Evolutionary conservation across 2,888 invertebrate genomes (phyloP), one percentile per base, ranked within the genome.

Genomic region (Tenthredo notha): DNA sequence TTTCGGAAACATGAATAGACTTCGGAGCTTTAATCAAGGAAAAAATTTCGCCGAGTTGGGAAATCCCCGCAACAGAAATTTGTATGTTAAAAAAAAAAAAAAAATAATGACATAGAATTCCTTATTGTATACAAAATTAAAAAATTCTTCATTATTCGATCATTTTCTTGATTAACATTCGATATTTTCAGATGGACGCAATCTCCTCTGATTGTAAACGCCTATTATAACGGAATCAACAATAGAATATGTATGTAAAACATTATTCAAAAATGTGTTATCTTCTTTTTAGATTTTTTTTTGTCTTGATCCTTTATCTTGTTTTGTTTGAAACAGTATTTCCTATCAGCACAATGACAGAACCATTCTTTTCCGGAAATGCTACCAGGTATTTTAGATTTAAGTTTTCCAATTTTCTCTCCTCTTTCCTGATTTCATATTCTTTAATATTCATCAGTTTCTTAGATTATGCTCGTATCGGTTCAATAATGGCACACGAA

Each of bases 401-500:
- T 70, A n/a, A 33, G 37, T 21, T n/a, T 18, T 33, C 4, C 4
- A 54, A 50, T 50, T 77, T 12, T 61, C 4, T 61, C 2, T 61
- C 12, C 37, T 21, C 10, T 72, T 72, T 10, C 40, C 40, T 43
- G 3, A n/a, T 54, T 29, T 10, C 7, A 10, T 10, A 15, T n/a
- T 77, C n/a, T 33, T 25, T 15, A 18, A 54, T 29, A 33, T 77
- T 33, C n/a, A 18, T 33, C 77, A 80, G 80, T 40, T 61, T 80
- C 61, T 21, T 80, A 21, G 80, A 80, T 21, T 80, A 80, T 61
- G 80, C 80, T 10, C 80, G 80, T 61, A 80, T 80, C 80, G 80
- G 80, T 80, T 80, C 80, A 61, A 29, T 80, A 61, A 80, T 80
- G 80, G 80, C 80, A 21, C 80, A 80, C 61, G 80, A 80, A 80